These are phyloP conservation scores for Tribolium madens DNA, from an alignment of 1,140 invertebrate genomes.

Conservation along the genomic window DNA sequence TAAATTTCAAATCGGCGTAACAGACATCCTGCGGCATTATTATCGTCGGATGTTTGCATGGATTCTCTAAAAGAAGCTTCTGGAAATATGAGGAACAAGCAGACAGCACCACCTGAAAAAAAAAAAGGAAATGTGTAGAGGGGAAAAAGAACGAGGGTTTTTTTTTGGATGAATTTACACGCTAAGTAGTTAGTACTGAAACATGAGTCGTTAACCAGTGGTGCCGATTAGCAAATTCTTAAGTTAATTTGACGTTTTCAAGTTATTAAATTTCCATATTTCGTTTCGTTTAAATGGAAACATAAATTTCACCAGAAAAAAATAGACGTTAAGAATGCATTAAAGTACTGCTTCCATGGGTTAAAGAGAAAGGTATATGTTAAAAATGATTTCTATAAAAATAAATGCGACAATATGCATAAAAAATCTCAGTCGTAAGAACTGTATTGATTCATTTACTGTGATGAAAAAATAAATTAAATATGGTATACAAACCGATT, in stretches of 20 bases:
- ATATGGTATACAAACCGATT: too few relatives aligned
- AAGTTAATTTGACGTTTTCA: too few relatives aligned
- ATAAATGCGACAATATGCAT: too few relatives aligned
- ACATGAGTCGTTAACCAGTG: background rate
- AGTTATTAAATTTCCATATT: too few relatives aligned
- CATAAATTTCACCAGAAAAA: background rate
- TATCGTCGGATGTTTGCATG: conserved; percentile 81
- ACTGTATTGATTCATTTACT: too few relatives aligned
- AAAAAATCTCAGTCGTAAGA: too few relatives aligned
- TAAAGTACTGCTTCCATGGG: background rate
- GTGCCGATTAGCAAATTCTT: too few relatives aligned
- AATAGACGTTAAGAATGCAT: background rate
- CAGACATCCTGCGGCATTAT: conserved; percentile 85
- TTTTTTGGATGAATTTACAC: background rate
- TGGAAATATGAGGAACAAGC: conserved; percentile 81
- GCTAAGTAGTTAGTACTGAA: background rate
- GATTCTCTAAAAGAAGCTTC: conserved; percentile 77
- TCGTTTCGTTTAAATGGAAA: too few relatives aligned
- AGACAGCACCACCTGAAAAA: conserved; percentile 77
- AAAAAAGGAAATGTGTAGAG: background rate
- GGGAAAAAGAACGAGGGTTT: conserved; percentile 1
- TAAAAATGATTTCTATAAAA: too few relatives aligned
- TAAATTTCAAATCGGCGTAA: conserved; percentile 83
- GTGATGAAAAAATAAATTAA: too few relatives aligned
- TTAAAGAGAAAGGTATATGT: too few relatives aligned